Evolutionary conservation across 1,140 invertebrate species (phyloP).

Genomic region (Plectrocnemia conspersa): DNA sequence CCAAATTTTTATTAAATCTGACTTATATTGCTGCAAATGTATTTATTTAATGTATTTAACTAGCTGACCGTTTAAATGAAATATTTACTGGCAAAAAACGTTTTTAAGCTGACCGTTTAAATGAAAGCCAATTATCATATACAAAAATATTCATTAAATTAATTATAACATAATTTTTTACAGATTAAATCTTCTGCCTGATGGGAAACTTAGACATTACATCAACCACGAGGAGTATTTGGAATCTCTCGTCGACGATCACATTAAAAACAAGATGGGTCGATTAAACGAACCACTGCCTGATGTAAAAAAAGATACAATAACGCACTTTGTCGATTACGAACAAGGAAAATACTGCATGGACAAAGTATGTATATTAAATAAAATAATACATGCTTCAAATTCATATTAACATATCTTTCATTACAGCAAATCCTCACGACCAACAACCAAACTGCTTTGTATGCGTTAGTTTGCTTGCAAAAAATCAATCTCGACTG

Average conservation of each 20-base stretch:
- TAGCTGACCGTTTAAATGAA: too few species aligned
- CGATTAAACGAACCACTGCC: conserved; percentile 40
- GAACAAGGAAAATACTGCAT: conserved; percentile 69
- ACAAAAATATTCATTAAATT: too few species aligned
- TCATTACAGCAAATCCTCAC: background rate
- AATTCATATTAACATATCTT: background rate
- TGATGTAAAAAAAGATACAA: conserved; percentile 46
- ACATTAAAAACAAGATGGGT: conserved; percentile 40
- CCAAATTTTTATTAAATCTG: too few species aligned
- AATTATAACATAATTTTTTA: too few species aligned
- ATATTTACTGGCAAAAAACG: too few species aligned
- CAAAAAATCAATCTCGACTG: conserved; percentile 63
- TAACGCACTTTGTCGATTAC: conserved; percentile 64
- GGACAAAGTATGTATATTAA: conserved; percentile 58
- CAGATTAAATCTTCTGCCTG: conserved; percentile 59
- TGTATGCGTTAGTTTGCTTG: conserved; percentile 70
- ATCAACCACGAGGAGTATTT: conserved; percentile 53
- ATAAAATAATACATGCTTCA: conserved; percentile 31
- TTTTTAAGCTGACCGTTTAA: too few species aligned
- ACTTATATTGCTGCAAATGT: too few species aligned
- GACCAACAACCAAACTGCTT: conserved; percentile 44
- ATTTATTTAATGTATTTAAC: background rate
- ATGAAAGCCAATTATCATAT: too few species aligned
- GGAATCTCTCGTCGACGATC: conserved; percentile 51
- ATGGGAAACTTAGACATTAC: conserved; percentile 67